Evolutionary conservation across 2,797 vertebrate species (phyloP).

Genomic region (Brachyalestes nurse): DNA sequence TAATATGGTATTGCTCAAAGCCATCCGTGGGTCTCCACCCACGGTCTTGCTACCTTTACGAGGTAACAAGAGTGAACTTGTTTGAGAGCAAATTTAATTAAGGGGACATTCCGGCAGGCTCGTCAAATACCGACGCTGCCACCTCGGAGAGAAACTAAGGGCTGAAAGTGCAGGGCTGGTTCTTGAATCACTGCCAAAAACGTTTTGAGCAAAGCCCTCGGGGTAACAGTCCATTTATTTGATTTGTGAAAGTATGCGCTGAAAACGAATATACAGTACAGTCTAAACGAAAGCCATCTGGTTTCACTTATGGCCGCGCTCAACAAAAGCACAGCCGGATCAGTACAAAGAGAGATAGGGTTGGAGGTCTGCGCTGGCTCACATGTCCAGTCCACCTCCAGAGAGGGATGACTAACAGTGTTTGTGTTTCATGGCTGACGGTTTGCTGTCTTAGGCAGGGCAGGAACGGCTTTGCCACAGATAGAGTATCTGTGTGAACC

Average conservation of each 20-base stretch:
- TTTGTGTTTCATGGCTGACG: conserved; percentile 59
- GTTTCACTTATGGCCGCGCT: conserved; percentile 70
- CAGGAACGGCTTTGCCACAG: conserved; percentile 15
- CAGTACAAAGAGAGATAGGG: conserved; percentile 60
- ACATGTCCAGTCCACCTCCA: conserved; percentile 60
- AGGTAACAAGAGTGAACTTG: conserved; percentile 80
- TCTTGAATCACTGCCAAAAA: conserved; percentile 54
- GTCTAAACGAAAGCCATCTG: conserved; percentile 72
- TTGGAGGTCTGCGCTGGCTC: conserved; percentile 60
- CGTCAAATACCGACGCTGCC: conserved; percentile 68
- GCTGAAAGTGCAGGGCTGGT: conserved; percentile 18
- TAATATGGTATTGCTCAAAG: conserved; percentile 27
- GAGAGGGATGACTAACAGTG: conserved; percentile 58
- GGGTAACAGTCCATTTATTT: conserved; percentile 66
- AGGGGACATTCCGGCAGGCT: conserved; percentile 72
- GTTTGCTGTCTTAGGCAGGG: conserved; percentile 44
- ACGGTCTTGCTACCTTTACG: conserved; percentile 51
- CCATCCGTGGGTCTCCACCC: conserved; percentile 17
- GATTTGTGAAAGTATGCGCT: conserved; percentile 69
- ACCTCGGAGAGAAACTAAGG: conserved; percentile 50
- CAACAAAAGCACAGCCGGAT: conserved; percentile 63
- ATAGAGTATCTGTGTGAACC: conserved; percentile 22
- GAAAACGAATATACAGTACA: conserved; percentile 62
- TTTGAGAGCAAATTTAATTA: conserved; percentile 69
- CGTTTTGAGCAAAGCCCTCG: conserved; percentile 56